Base-by-base conservation (phyloP, 2,888 invertebrate species). In the Oxyteleia sp. region DNA sequence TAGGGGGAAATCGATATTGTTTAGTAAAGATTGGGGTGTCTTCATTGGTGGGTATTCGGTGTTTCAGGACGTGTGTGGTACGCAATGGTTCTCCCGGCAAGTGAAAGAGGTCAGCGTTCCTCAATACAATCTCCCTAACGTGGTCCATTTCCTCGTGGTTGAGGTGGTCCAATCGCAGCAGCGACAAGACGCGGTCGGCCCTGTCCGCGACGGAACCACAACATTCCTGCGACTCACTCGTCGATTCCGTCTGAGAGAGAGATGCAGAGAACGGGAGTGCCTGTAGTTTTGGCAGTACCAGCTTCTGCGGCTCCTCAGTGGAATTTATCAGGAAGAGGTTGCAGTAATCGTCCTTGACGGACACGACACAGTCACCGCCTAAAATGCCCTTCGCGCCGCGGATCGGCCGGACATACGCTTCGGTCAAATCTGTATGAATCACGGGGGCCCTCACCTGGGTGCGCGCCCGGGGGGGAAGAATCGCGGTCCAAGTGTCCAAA, bases 1-100 rank as follows among this genome's bases (percentile, higher is more conserved):
- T 20, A 8, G 51, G 53, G 1, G 68, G 68, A 18, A 64, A 49
- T 23, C 68, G 18, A 43, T 68, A 68, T 11, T 68, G 68, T 16
- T 68, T 68, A 0, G 66, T 53, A 23, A 4, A 23, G 5, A 23
- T 23, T 2, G 23, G 23, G 5, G 23, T 23, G 2, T 23, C 23
- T n/a, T n/a, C n/a, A n/a, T 23, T 23, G 5, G 23, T 23, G 2
- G 23, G 23, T 4, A 23, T 23, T 4, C 3, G 5, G 5, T 23
- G 23, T 2, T 2, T 4, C 2, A 23, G 2, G 23, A 23, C 23
- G 5, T 23, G 3, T 4, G 23, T 23, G 23, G 23, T 4, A 23
- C 23, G 3, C 5, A 38, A 13, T 2, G 13, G 3, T 20, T 53
- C 53, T 2, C 53, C 53, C n/a, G 3, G 3, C 1, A 53, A 23